Evolutionary conservation across 92 coral and sea anemone species (phyloP).

Genomic region (Bergia sp.): DNA sequence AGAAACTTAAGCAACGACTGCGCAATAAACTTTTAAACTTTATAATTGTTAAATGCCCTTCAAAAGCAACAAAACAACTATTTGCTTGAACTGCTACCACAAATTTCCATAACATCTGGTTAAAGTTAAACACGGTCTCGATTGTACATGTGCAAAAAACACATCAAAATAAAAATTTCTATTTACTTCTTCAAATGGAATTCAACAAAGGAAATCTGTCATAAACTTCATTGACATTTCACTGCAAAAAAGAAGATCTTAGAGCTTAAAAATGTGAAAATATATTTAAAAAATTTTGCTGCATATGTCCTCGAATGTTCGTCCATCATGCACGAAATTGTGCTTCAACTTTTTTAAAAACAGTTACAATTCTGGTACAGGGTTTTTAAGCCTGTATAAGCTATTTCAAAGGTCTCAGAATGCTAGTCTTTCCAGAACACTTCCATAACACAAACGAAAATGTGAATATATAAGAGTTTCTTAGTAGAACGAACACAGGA

Average conservation of each 20-base stretch:
- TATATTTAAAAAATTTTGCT: neutral
- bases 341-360: neutral
- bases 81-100: neutral
- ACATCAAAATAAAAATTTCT: neutral
- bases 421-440: too few species aligned
- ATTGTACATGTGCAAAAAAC: too few species aligned
- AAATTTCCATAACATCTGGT: slow-evolving; percentile 19
- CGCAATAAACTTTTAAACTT: neutral
- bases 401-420: neutral
- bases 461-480: too few species aligned
- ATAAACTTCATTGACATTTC: slow-evolving; percentile 6
- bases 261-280: neutral
- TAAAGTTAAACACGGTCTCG: neutral
- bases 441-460: neutral
- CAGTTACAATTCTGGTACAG: neutral
- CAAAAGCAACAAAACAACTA: neutral
- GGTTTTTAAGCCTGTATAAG: neutral
- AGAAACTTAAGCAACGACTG: neutral
- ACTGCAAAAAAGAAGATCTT: too few species aligned
- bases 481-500: neutral
- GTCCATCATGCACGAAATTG: neutral
- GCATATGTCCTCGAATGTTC: neutral
- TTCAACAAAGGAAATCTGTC: neutral
- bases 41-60: slow-evolving; percentile 15
- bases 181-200: neutral